phyloP scores from a whole-genome alignment of 2,888 invertebrate species.

The Nemurella pictetii region DNA sequence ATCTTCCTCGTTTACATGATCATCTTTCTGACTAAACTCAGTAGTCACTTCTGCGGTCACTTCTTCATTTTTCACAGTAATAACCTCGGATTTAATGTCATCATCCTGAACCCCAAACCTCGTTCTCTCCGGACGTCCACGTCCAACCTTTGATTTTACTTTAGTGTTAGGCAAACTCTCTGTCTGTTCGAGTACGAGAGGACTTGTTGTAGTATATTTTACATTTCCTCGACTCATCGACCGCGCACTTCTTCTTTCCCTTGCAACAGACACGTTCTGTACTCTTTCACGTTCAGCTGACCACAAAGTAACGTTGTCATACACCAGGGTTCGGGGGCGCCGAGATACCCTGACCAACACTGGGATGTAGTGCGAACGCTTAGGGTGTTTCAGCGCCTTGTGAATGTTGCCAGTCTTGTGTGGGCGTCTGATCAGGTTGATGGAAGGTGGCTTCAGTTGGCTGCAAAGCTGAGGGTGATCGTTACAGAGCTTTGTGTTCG shows the following conservation, averaged over 20 bases:
- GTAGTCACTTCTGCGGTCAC: neutral
- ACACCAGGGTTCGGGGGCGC: neutral
- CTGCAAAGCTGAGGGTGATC: neutral
- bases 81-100: neutral
- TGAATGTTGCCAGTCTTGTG: neutral
- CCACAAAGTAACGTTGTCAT: neutral
- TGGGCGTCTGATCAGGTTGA: neutral
- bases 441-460: neutral
- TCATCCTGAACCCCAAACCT: neutral
- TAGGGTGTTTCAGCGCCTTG: neutral
- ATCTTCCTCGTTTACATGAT: neutral
- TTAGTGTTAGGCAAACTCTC: neutral
- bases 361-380: neutral
- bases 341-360: neutral
- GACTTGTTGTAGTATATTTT: neutral
- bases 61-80: neutral
- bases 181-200: neutral
- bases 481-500: neutral
- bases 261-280: neutral
- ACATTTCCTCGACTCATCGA: neutral
- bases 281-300: neutral
- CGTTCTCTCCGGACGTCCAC: neutral
- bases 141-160: neutral
- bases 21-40: neutral
- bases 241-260: neutral